These are phyloP conservation scores for Alces alces DNA, from an alignment of 2,113 vertebrate genomes.

Conservation along the genomic window DNA sequence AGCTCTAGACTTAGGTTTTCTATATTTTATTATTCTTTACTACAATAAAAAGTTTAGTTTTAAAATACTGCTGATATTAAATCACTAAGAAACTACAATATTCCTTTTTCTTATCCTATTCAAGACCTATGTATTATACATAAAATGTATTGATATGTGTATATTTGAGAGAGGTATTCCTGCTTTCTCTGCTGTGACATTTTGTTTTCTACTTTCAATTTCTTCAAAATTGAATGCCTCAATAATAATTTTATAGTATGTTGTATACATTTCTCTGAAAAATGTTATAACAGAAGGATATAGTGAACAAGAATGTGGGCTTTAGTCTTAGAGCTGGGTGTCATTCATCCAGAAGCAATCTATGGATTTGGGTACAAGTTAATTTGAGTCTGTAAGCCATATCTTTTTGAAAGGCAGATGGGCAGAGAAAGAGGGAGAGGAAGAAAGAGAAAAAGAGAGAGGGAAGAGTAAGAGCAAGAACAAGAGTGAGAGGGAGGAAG, in stretches of 20 bases:
- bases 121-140: not conserved
- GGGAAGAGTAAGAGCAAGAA: not conserved
- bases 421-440: not conserved
- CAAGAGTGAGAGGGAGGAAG: not conserved
- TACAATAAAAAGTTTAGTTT: not conserved
- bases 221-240: not conserved
- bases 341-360: not conserved
- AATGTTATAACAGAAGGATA: not conserved
- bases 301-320: not conserved
- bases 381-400: not conserved
- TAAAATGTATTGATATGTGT: not conserved
- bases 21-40: not conserved
- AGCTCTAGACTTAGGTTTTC: not conserved
- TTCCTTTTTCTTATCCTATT: not conserved
- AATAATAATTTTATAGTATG: not conserved
- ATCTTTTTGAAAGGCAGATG: not conserved
- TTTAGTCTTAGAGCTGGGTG: not conserved
- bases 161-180: not conserved
- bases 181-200: not conserved
- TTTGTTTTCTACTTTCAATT: not conserved
- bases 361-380: not conserved
- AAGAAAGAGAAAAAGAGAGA: not conserved
- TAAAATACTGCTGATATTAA: not conserved
- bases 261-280: not conserved
- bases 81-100: not conserved